These are phyloP conservation scores for Perca schrenkii DNA, from an alignment of 2,113 vertebrate species.

Conservation along the genomic window DNA sequence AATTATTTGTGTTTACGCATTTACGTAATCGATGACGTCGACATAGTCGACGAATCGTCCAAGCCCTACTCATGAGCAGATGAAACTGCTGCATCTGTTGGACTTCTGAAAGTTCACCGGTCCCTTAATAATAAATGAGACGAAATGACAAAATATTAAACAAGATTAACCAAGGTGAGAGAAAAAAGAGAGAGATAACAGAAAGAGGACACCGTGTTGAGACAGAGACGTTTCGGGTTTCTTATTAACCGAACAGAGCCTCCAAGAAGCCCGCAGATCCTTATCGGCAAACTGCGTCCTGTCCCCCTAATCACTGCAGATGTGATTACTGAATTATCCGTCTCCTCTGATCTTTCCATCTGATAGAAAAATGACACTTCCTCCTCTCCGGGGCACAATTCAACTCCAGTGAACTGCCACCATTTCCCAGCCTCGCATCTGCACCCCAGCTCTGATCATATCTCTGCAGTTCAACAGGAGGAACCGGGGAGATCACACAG, in stretches of 20 bases:
- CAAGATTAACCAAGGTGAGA: conserved; percentile 30
- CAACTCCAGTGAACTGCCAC: conserved; percentile 75
- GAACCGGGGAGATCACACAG: conserved; percentile 71
- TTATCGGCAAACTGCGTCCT: conserved; percentile 76
- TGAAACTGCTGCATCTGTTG: conserved; percentile 1
- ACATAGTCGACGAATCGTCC: too few relatives aligned
- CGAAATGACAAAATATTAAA: conserved; percentile 21
- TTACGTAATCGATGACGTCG: too few relatives aligned
- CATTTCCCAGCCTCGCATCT: conserved; percentile 74
- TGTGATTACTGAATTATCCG: conserved; percentile 84
- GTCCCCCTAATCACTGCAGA: conserved; percentile 76
- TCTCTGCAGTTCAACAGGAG: conserved; percentile 72
- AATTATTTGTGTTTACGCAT: too few relatives aligned
- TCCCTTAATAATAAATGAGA: neutral
- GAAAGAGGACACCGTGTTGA: neutral
- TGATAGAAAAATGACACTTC: conserved; percentile 81
- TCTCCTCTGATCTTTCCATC: conserved; percentile 80
- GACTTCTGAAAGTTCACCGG: neutral
- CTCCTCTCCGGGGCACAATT: conserved; percentile 78
- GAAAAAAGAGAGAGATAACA: conserved; percentile 29
- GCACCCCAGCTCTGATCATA: conserved; percentile 72
- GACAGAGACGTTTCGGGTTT: conserved; percentile 24
- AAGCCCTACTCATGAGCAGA: neutral
- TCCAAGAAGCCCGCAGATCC: conserved; percentile 70
- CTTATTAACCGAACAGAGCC: conserved; percentile 50